Base-by-base conservation (phyloP, 2,113 vertebrate genomes). In the Psettodes erumei region DNA sequence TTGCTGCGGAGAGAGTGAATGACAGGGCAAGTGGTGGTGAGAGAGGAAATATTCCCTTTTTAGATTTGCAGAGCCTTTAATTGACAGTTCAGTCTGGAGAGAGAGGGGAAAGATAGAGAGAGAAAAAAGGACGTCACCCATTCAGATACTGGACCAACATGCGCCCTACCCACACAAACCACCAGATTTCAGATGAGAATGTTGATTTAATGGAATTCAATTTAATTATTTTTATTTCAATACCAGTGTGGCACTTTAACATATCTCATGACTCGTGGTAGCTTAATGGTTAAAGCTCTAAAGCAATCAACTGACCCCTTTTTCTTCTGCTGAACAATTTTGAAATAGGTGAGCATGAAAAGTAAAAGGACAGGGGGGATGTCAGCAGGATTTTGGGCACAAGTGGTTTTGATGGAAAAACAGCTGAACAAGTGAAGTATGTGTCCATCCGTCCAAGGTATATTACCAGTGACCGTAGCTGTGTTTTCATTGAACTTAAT, bases 1-100 rank as follows among this genome's bases (percentile, higher is more conserved):
- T 94, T 99, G 94, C 89, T 90, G 86, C 27, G 12, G 32, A 66
- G 47, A 60, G 61, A 63, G 10, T 19, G 10, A 69, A 65, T 56
- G 54, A 53, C 28, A 38, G 62, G 33, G 11, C 30, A 51, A 43
- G 51, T 42, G 13, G 35, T 2, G n/a, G 51, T 33, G 66, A 72
- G 65, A 35, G 51, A 75, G 67, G 56, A 59, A 42, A 62, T 13
- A 18, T 66, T 79, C 55, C 9, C 25, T 54, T 75, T 82, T 81
- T 70, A 67, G 63, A 79, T 69, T 45, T 55, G 58, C 33, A 50
- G 32, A 79, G 27, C n/a, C 9, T 78, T 78, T 75, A 69, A 77
- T 63, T 62, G 53, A 58, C 4, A 78, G 69, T 42, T 76, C 33
- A 53, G 56, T 45, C 55, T 32, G 11, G 16, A 72, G 23, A 54